These are phyloP conservation scores for Tetropium fuscum DNA, from an alignment of 2,888 invertebrate species.

Conservation along the genomic window DNA sequence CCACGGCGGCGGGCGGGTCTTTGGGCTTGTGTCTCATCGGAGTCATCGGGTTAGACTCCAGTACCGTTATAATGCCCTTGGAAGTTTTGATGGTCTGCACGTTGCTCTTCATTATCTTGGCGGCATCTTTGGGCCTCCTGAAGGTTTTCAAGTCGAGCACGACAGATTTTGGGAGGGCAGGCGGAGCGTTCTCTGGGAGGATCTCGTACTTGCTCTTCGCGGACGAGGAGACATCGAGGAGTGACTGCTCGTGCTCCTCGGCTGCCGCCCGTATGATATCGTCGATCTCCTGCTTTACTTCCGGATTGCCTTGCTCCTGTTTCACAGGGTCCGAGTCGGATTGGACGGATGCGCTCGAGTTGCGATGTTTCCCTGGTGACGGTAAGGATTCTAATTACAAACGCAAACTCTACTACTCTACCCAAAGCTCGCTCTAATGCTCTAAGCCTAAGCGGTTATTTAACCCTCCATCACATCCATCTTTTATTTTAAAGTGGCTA, in stretches of 20 bases:
- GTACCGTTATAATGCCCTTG: slow-evolving; percentile 51
- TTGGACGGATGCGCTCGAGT: slow-evolving; percentile 13
- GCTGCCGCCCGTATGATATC: slow-evolving; percentile 61
- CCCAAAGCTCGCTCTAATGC: too few relatives aligned
- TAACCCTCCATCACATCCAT: too few relatives aligned
- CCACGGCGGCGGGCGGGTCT: slow-evolving; percentile 6
- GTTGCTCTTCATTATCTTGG: slow-evolving; percentile 37
- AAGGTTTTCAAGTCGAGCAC: slow-evolving; percentile 42
- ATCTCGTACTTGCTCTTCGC: neutral
- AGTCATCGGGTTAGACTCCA: slow-evolving; percentile 39
- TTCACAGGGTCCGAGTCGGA: slow-evolving; percentile 17
- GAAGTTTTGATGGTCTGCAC: slow-evolving; percentile 54
- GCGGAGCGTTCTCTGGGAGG: neutral
- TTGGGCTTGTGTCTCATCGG: slow-evolving; percentile 35
- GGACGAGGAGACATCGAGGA: slow-evolving; percentile 34
- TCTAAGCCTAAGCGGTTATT: too few relatives aligned
- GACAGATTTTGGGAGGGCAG: neutral
- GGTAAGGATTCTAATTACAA: slow-evolving; percentile 10
- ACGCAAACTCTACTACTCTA: too few relatives aligned
- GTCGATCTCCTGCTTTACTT: slow-evolving; percentile 57
- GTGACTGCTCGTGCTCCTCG: slow-evolving; percentile 58
- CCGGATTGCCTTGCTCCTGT: slow-evolving; percentile 30
- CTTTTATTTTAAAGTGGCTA: too few relatives aligned
- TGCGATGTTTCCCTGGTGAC: slow-evolving; percentile 39
- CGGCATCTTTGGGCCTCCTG: slow-evolving; percentile 41